These are phyloP conservation scores for Apomyelois bistriatella DNA, from an alignment of 2,888 invertebrate genomes.

Conservation along the genomic window DNA sequence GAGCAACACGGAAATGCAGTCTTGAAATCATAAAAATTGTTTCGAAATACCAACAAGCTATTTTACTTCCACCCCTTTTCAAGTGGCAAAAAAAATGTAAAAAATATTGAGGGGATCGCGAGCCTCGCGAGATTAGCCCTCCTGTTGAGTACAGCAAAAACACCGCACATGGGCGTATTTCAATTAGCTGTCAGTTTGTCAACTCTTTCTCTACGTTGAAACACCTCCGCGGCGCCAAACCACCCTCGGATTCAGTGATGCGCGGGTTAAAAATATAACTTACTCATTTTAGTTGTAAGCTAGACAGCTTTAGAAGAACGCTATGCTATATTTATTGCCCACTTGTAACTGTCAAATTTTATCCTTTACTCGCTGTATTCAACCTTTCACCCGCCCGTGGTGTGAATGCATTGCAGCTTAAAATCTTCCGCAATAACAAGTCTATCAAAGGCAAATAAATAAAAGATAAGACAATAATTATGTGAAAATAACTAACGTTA, in stretches of 20 bases:
- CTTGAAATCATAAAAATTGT: constrained; percentile 36
- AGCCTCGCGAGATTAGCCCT: constrained; percentile 69
- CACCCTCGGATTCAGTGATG: constrained; percentile 1
- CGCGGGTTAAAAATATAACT: constrained; percentile 3
- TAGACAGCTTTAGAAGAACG: no score
- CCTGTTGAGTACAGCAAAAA: constrained; percentile 62
- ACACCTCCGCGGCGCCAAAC: constrained; percentile 3
- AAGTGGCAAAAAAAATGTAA: constrained; percentile 47
- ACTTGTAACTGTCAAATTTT: no score
- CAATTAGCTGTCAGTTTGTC: constrained; percentile 79
- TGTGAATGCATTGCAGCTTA: no score
- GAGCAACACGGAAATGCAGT: neutral
- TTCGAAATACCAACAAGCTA: constrained; percentile 47
- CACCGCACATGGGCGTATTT: constrained; percentile 73
- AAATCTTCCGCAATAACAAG: no score
- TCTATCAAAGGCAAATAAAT: no score
- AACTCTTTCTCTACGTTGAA: constrained; percentile 56
- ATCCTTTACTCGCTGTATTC: no score
- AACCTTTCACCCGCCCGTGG: no score
- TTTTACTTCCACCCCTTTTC: constrained; percentile 49
- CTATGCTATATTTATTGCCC: no score
- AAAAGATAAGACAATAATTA: no score
- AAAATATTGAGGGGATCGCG: constrained; percentile 49
- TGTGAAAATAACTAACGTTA: no score
- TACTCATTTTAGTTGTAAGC: neutral